phyloP scores from a whole-genome alignment of 2,888 invertebrate genomes.

The Steinernema scapterisci region DNA sequence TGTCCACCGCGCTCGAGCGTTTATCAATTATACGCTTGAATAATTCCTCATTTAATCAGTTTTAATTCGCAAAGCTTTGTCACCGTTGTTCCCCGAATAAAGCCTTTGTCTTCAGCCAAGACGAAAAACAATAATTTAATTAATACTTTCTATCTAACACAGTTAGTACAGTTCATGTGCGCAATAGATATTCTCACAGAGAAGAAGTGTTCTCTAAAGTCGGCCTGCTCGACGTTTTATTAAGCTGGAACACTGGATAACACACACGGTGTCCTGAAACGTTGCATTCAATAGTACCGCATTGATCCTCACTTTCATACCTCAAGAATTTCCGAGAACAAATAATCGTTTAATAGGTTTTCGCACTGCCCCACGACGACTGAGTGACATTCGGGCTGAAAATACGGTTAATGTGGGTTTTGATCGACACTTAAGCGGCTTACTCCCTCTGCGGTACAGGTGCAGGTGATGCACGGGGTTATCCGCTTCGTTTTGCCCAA shows the following conservation, averaged over 20 bases:
- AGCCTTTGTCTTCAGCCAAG: too few relatives aligned
- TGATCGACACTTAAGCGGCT: slow-evolving; percentile 21
- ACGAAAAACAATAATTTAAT: background rate
- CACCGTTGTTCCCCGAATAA: too few relatives aligned
- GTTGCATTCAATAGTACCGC: background rate
- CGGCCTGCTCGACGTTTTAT: slow-evolving; percentile 36
- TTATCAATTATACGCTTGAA: background rate
- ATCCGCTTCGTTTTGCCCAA: slow-evolving; percentile 64
- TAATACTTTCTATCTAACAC: background rate
- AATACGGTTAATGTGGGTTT: background rate
- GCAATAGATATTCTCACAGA: background rate
- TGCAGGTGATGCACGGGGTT: slow-evolving; percentile 67
- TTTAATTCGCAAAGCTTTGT: too few relatives aligned
- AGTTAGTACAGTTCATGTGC: background rate
- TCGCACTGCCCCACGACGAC: slow-evolving; percentile 59
- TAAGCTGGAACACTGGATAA: slow-evolving; percentile 53
- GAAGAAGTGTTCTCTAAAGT: background rate
- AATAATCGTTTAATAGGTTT: slow-evolving; percentile 48
- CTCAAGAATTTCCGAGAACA: slow-evolving; percentile 48
- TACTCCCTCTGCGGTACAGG: slow-evolving; percentile 67
- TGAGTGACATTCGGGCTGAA: slow-evolving; percentile 65
- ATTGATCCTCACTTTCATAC: slow-evolving; percentile 31
- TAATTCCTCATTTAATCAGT: too few relatives aligned
- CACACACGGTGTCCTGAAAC: slow-evolving; percentile 57
- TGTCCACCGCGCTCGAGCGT: slow-evolving; percentile 13